These are phyloP conservation scores for Nephotettix cincticeps DNA, from an alignment of 1,140 invertebrate species.

Conservation along the genomic window DNA sequence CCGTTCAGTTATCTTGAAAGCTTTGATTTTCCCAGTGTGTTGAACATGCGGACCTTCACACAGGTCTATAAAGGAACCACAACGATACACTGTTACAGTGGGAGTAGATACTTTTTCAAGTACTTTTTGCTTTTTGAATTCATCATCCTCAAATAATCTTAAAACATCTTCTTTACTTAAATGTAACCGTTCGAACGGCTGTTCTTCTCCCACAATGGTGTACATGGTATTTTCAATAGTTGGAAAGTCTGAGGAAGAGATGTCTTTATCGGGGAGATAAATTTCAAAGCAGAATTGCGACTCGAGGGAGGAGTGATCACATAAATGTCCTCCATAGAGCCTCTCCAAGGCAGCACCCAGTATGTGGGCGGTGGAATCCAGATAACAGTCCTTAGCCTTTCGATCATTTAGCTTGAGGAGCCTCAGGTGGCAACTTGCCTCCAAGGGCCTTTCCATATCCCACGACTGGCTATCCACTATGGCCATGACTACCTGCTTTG, in stretches of 20 bases:
- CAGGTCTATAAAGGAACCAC: conserved; percentile 4
- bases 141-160: not conserved
- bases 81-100: not conserved
- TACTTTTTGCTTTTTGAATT: not conserved
- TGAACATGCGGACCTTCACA: conserved; percentile 9
- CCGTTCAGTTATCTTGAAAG: not conserved
- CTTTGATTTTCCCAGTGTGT: conserved; percentile 13
- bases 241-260: not conserved
- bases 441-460: not conserved
- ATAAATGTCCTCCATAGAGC: not conserved
- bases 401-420: not conserved
- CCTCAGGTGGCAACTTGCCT: not conserved
- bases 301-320: not conserved
- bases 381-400: not conserved
- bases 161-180: conserved; percentile 8
- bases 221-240: not conserved
- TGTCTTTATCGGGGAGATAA: not conserved
- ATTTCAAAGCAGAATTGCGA: not conserved
- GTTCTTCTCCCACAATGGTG: not conserved
- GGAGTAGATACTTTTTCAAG: not conserved
- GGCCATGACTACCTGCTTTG: not conserved
- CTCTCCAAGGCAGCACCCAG: conserved; percentile 5
- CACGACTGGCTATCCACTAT: not conserved
- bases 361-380: not conserved
- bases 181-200: not conserved